Percentiles rank a stretch among this genome's conserved stretches.
Evolutionary conservation across 23 tunicate genomes (phyloP).

Genomic region (Trididemnum nubilum): DNA sequence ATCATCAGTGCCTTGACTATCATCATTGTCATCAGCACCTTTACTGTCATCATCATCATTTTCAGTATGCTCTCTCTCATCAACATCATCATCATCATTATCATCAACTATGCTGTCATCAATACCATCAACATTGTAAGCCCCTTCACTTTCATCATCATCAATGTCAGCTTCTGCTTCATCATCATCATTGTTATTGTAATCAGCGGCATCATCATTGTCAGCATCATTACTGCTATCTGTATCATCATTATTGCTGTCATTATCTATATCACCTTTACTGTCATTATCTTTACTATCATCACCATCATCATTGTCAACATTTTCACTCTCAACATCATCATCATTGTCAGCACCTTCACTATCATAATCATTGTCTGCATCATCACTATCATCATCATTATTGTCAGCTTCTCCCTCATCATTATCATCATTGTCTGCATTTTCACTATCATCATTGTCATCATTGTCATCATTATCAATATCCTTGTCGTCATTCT

Average conservation of each 20-base stretch:
- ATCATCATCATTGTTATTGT: slow-evolving; percentile 10
- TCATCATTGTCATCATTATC: background rate
- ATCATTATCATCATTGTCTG: slow-evolving; percentile 11
- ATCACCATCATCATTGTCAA: slow-evolving; percentile 26
- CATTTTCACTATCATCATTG: background rate
- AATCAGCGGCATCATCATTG: background rate
- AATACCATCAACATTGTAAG: slow-evolving; percentile 3
- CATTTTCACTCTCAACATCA: slow-evolving; percentile 1
- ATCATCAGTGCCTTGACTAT: background rate
- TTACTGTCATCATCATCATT: slow-evolving; percentile 20
- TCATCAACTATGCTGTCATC: background rate
- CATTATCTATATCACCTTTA: background rate
- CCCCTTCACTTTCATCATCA: slow-evolving; percentile 32
- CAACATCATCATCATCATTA: slow-evolving; percentile 1
- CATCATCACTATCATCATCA: slow-evolving; percentile 4
- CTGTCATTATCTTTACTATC: background rate
- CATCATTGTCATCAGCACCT: slow-evolving; percentile 21
- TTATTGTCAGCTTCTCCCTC: slow-evolving; percentile 7
- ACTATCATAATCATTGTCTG: slow-evolving; percentile 1
- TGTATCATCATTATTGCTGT: background rate
- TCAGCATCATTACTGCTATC: background rate
- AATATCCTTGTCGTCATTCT: background rate
- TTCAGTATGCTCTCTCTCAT: background rate
- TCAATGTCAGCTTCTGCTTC: slow-evolving; percentile 22
- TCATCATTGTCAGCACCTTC: background rate